phyloP scores from a whole-genome alignment of 2,797 vertebrate genomes.

The Anguilla marmorata region DNA sequence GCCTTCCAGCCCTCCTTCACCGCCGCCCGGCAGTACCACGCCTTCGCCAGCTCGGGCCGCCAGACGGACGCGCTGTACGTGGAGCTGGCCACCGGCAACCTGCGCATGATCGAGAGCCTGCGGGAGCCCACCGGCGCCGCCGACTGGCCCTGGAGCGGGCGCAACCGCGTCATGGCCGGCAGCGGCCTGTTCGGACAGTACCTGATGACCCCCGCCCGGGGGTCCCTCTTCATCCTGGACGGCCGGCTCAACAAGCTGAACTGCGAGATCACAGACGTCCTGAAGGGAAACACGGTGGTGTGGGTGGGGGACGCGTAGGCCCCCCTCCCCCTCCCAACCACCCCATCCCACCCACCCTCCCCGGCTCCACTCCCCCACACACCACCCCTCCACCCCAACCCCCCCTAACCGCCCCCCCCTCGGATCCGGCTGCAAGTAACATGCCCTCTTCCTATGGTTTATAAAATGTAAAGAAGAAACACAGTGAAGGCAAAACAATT shows the following conservation, averaged over 20 bases:
- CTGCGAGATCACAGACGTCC: constrained; percentile 96
- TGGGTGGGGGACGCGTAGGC: constrained; percentile 92
- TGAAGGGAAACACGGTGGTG: constrained; percentile 87
- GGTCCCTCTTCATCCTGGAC: constrained; percentile 94
- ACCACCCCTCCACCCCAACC: too few relatives aligned
- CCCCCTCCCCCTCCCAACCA: not conserved
- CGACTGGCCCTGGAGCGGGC: constrained; percentile 90
- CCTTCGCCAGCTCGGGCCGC: constrained; percentile 87
- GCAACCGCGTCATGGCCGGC: constrained; percentile 84
- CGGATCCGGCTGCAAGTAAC: not conserved
- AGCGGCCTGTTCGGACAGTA: constrained; percentile 96
- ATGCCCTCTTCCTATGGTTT: not conserved
- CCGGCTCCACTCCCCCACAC: not conserved
- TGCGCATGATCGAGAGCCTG: constrained; percentile 98
- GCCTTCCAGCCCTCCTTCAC: constrained; percentile 96
- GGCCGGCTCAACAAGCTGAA: constrained; percentile 97
- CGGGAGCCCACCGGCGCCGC: constrained; percentile 80
- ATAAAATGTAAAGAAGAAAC: not conserved
- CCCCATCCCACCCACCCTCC: too few relatives aligned
- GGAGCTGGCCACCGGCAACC: constrained; percentile 88
- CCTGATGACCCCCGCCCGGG: constrained; percentile 90
- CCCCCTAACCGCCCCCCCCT: too few relatives aligned
- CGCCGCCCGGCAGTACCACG: constrained; percentile 89
- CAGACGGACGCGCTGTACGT: constrained; percentile 91
- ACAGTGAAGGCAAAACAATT: not conserved